These are phyloP conservation scores for Drosophila robusta DNA, from an alignment of 2,888 invertebrate genomes.

Conservation along the genomic window DNA sequence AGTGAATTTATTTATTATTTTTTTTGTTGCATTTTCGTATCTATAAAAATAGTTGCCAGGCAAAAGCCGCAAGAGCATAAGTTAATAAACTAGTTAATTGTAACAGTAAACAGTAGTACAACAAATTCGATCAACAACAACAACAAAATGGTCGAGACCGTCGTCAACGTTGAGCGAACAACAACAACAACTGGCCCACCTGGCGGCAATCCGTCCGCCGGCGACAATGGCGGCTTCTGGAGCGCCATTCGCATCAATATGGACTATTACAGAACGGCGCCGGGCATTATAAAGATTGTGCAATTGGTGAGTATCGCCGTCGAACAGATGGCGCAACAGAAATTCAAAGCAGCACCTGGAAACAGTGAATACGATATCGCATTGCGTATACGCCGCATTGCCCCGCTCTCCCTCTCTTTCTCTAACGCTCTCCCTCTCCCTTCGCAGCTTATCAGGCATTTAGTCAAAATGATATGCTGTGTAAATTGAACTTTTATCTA, in stretches of 20 bases:
- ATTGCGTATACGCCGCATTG: constrained; percentile 9
- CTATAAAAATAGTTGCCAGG: constrained; percentile 45
- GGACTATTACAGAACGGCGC: constrained; percentile 92
- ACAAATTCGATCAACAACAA: constrained; percentile 20
- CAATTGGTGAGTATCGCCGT: constrained; percentile 89
- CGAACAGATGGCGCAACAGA: background rate
- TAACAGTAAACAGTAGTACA: constrained; percentile 1
- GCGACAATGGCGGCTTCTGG: constrained; percentile 85
- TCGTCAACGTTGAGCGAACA: constrained; percentile 91
- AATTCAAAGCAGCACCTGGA: background rate
- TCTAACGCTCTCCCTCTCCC: background rate
- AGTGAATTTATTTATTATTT: constrained; percentile 38
- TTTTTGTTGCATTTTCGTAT: background rate
- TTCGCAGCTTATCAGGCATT: constrained; percentile 24
- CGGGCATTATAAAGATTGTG: constrained; percentile 92
- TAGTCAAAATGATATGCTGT: constrained; percentile 36
- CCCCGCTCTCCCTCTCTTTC: background rate
- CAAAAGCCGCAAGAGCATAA: constrained; percentile 13
- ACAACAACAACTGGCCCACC: constrained; percentile 85
- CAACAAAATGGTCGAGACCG: constrained; percentile 92
- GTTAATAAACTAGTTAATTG: background rate
- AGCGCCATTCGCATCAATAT: constrained; percentile 91
- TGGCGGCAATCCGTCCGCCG: constrained; percentile 66
- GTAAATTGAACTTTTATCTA: constrained; percentile 56
- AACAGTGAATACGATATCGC: background rate